Conservation (phyloP, 2,888 invertebrate species). For the Eristalinus aeneus region DNA sequence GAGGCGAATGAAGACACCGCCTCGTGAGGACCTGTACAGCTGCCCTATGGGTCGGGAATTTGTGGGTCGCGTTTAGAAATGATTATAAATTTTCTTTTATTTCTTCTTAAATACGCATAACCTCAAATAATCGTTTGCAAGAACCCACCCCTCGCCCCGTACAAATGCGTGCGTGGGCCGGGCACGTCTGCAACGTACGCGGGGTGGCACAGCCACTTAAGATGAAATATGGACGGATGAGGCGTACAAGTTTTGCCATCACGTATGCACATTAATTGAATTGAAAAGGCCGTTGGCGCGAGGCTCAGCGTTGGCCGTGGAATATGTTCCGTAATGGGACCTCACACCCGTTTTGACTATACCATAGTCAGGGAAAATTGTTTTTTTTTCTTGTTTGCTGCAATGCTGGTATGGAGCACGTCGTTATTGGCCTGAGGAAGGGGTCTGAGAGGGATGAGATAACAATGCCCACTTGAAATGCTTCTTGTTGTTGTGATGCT, state of each 20-base stretch:
- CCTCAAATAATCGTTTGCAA: slow-evolving; percentile 62
- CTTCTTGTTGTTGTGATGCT: neutral
- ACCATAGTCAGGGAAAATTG: slow-evolving; percentile 29
- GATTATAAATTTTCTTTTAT: slow-evolving; percentile 35
- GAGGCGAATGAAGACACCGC: slow-evolving; percentile 22
- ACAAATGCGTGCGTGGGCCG: slow-evolving; percentile 18
- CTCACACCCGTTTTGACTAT: slow-evolving; percentile 20
- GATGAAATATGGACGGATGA: slow-evolving; percentile 65
- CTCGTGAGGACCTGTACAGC: neutral
- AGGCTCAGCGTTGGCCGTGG: neutral
- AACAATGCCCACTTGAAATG: neutral
- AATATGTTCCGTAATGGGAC: neutral
- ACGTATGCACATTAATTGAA: slow-evolving; percentile 71
- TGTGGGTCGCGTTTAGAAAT: slow-evolving; percentile 19
- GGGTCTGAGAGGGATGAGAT: slow-evolving; percentile 10
- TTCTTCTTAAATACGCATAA: slow-evolving; percentile 64
- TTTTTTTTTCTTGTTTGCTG: neutral
- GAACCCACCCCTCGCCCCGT: slow-evolving; percentile 1
- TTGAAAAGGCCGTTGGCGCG: slow-evolving; percentile 45
- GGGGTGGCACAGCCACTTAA: slow-evolving; percentile 51
- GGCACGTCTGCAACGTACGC: slow-evolving; percentile 14
- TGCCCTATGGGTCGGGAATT: neutral
- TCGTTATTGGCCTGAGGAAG: neutral
- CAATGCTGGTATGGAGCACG: too few species aligned
- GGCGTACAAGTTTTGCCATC: slow-evolving; percentile 64